phyloP scores from a whole-genome alignment of 2,888 invertebrate species.

The Apodemia duryi region DNA sequence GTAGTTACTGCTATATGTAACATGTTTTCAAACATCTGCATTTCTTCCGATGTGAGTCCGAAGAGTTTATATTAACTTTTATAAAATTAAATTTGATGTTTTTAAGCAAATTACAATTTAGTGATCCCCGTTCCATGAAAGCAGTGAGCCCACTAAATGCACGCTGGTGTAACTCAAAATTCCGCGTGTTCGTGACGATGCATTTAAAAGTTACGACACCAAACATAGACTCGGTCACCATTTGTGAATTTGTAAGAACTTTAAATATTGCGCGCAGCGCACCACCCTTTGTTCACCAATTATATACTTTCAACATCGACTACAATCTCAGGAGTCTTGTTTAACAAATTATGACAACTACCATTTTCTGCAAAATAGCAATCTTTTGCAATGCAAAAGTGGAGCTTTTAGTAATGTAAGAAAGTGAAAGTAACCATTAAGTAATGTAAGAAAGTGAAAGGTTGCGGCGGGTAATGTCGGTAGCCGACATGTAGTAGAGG shows the following conservation, averaged over 20 bases:
- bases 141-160: conserved; percentile 71
- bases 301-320: conserved; percentile 30
- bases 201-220: conserved; percentile 51
- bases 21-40: not conserved
- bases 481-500: conserved; percentile 19
- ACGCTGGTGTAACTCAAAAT: conserved; percentile 60
- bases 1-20: not conserved
- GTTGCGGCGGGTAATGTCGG: not conserved
- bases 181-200: conserved; percentile 61
- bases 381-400: not conserved
- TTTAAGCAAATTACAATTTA: conserved; percentile 44
- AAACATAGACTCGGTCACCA: conserved; percentile 60
- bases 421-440: not conserved
- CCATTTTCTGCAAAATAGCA: not conserved
- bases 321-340: conserved; percentile 12
- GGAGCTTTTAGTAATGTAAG: too few relatives aligned
- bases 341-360: not conserved
- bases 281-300: conserved; percentile 50
- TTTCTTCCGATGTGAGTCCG: not conserved
- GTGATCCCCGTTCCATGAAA: conserved; percentile 68
- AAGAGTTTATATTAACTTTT: not conserved
- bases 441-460: not conserved
- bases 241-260: conserved; percentile 65
- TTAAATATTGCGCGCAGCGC: conserved; percentile 54
- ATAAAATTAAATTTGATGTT: conserved; percentile 43